Base-by-base conservation (phyloP, 2,113 vertebrate species). In the Genyomyrus donnyi region DNA sequence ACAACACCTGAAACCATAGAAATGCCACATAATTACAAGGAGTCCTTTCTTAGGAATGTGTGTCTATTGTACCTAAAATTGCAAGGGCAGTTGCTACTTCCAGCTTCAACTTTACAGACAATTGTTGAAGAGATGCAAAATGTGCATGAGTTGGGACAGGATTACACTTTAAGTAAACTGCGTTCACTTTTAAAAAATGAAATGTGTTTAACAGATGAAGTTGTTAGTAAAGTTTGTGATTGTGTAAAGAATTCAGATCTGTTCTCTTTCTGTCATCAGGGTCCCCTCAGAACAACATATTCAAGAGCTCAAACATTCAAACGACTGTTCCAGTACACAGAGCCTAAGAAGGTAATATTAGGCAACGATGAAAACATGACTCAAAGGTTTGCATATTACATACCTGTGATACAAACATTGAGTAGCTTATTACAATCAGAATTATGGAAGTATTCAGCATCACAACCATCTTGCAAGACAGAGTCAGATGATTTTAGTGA, bases 301-400 rank as follows among this genome's bases (percentile, higher is more conserved):
- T 87, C 89, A 91, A 91, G 90, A 90, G 42, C 42, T 66, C 86
- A 88, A 56, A 49, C 53, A 42, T 91, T 90, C 42, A 87, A 91
- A 89, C 85, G 83, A 1, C 88, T 91, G 80, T 91, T 93, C 39
- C 90, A 90, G 35, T 91, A 92, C 89, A 92, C 70, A 74, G 89
- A 91, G 48, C 91, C 91, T 39, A 53, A 88, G 85, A 89, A 89
- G 80, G n/a, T 92, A 48, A 35, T 9, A 90, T 90, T 91, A 58
- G 90, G 91, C 89, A 90, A 45, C 53, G 53, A 92, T 91, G 92
- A 91, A 92, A 92, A 92, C 56, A 91, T 91, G 92, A 90, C 42
- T 86, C 27, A 91, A 88, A 90, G 35, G 53, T 92, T 80, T 92
- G 92, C 93, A 42, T 92, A 92, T 42, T 91, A 91, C 66, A 89